Base-by-base conservation (phyloP, 2,888 invertebrate species). In the Zele albiditarsus region DNA sequence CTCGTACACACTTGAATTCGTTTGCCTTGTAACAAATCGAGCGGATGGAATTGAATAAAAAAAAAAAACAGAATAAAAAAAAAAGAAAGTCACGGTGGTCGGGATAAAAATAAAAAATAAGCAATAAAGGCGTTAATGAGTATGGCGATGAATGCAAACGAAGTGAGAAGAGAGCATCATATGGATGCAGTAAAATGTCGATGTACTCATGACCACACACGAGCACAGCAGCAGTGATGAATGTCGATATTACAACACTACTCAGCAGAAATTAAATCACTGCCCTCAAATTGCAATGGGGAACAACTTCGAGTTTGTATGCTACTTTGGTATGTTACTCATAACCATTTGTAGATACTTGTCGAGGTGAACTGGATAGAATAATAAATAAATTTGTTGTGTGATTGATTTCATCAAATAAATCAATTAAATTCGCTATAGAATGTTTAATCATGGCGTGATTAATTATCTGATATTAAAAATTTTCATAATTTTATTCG, bases 191-290 rank as follows among this genome's bases (percentile, higher is more conserved):
- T 38, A 12, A 38, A 38, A 38, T 12, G 5, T 38, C 38, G 38
- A 8, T 12, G 38, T 38, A 12, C 38, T 38, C 38, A 38, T 38
- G 38, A 12, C 0, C 38, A 38, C 38, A 6, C 8, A 8, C 38
- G 12, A 2, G 12, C 12, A 12, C 38, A 38, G 38, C 38, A 38
- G 38, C 38, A 8, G 38, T 38, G 38, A 38, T 38, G 12, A 38
- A 8, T 38, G 38, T 12, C 8, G 38, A 38, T 38, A 38, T 38
- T 38, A 46, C 46, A n/a, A 46, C 46, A 46, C n/a, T 38, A 38
- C 38, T 38, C 38, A 38, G 53, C 20, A 53, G 53, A 53, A 53
- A 53, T 53, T 53, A 53, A 53, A 53, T 53, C 53, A 53, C 6
- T 53, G 53, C 20, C 23, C 53, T 53, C 3, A 53, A 20, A 53